Base-by-base conservation (phyloP, 1,140 invertebrate species). In the Protaetia brevitarsis region DNA sequence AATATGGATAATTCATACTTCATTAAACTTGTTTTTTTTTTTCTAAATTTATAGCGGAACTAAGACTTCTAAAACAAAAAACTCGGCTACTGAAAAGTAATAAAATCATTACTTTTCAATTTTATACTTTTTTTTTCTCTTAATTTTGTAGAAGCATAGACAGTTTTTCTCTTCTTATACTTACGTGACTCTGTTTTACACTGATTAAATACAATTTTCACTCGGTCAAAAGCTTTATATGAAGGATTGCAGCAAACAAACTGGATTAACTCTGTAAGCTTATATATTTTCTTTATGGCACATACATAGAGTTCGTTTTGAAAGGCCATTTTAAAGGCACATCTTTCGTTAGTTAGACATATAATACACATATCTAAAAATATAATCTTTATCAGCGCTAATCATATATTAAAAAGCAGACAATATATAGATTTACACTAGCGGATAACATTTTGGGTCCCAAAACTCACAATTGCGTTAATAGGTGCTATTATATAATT, bases 201-300 rank as follows among this genome's bases (percentile, higher is more conserved):
- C 34, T 8, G 8, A 36, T n/a, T 36, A 8, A 36, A 36, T n/a
- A 36, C 34, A n/a, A n/a, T n/a, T n/a, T n/a, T n/a, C n/a, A n/a
- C 19, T 45, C 41, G 10, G 23, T 45, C 41, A 45, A 13, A 45
- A 21, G 41, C 3, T 13, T 45, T 45, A 13, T 8, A 45, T 45
- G 19, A 21, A 45, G 19, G 13, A 19, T 45, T 45, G 13, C 16
- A 45, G 7, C 41, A 45, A 3, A 45, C 16, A 45, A 51, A 7
- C 13, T 4, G 23, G 23, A 19, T 19, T 19, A 19, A 6, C 26
- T 19, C 3, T 23, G 13, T 23, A 51, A 51, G 41, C 41, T 51
- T 19, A 8, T 51, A 51, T 51, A 51, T 51, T 51, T 51, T 51
- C 41, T 16, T 51, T 51, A 51, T 51, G 41, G 41, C 41, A 51